Conservation (phyloP, 2,888 invertebrate genomes). For the Eristalis pertinax region DNA sequence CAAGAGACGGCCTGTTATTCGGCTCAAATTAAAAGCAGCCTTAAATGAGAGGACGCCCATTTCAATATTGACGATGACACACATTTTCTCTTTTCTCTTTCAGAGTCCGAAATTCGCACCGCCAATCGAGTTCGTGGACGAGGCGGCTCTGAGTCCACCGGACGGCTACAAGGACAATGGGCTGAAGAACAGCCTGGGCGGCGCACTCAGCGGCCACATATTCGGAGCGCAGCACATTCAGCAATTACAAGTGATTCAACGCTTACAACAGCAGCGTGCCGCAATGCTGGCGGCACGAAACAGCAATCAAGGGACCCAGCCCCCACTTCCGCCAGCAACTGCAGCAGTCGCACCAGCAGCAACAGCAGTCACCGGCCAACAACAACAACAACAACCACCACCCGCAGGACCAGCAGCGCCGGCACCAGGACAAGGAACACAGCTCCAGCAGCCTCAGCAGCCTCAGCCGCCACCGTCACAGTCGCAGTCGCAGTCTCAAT, state of each 20-base stretch:
- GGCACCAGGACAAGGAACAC: constrained; percentile 64
- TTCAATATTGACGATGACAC: constrained; percentile 4
- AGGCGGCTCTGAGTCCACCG: constrained; percentile 93
- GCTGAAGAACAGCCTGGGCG: constrained; percentile 84
- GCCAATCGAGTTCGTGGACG: constrained; percentile 88
- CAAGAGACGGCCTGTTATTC: not conserved
- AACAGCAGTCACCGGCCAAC: constrained; percentile 37
- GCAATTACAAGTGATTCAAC: constrained; percentile 85
- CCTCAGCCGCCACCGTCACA: constrained; percentile 12
- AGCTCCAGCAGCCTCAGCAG: constrained; percentile 55
- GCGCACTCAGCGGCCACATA: constrained; percentile 85
- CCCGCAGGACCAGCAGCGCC: constrained; percentile 55
- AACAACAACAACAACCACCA: constrained; percentile 53
- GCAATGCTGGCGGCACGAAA: constrained; percentile 82
- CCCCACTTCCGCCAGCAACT: constrained; percentile 73
- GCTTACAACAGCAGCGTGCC: constrained; percentile 85
- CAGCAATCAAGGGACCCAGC: constrained; percentile 74
- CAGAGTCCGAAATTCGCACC: constrained; percentile 86
- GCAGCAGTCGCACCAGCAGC: constrained; percentile 67
- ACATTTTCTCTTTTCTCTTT: constrained; percentile 19
- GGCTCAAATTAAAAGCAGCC: not conserved
- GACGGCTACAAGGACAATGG: constrained; percentile 95
- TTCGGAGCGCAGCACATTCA: constrained; percentile 86
- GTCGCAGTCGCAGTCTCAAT: constrained; percentile 52
- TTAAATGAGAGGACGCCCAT: not conserved